These are phyloP conservation scores for Drosophila kohkoa DNA, from an alignment of 1,140 invertebrate genomes.

Conservation along the genomic window DNA sequence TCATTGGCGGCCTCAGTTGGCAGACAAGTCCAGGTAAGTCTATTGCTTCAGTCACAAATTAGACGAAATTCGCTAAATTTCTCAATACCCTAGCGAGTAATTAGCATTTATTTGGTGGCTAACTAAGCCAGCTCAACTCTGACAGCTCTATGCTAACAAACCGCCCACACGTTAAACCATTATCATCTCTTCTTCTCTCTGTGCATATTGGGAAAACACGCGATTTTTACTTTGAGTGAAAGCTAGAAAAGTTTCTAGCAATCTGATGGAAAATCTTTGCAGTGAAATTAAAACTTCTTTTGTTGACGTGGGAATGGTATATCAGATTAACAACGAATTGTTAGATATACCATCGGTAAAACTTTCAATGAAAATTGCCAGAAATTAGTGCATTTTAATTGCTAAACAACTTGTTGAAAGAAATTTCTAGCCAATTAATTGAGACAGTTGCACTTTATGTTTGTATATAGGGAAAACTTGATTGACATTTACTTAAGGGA, in stretches of 20 bases:
- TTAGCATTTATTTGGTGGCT: constrained; percentile 48
- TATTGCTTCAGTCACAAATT: constrained; percentile 52
- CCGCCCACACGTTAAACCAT: constrained; percentile 12
- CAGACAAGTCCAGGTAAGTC: constrained; percentile 99
- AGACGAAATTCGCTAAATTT: constrained; percentile 50
- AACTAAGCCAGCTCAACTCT: constrained; percentile 18
- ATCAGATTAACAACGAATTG: background rate
- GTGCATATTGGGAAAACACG: constrained; percentile 2
- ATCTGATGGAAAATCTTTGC: background rate
- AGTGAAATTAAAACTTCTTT: background rate
- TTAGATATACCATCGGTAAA: background rate
- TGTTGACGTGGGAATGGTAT: background rate
- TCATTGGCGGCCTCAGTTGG: constrained; percentile 99
- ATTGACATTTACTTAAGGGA: too few relatives aligned
- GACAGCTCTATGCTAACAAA: constrained; percentile 52
- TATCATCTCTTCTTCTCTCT: constrained; percentile 7
- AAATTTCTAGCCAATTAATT: background rate
- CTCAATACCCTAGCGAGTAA: constrained; percentile 32
- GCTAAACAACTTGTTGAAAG: background rate
- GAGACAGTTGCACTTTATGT: background rate
- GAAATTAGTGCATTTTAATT: background rate
- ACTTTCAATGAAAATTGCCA: background rate
- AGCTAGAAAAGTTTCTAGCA: background rate
- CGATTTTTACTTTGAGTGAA: constrained; percentile 4
- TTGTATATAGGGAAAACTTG: too few relatives aligned